Evolutionary conservation across 2,888 invertebrate genomes (phyloP).

Genomic region (Camptogramma bilineatum): DNA sequence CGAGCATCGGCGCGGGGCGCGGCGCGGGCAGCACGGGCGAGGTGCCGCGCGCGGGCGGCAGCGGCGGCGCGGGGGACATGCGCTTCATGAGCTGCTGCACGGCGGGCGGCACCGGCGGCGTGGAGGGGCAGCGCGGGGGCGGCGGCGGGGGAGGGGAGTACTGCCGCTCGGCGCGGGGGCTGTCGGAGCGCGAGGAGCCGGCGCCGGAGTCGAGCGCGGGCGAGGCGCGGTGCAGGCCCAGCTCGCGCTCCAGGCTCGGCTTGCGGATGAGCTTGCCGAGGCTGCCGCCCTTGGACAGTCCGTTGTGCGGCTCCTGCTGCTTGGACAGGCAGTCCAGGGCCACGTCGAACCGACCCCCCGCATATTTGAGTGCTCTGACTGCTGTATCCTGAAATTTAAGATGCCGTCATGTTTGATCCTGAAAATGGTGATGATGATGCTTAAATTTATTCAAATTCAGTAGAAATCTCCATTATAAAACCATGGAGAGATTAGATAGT

Average conservation of each 20-base stretch:
- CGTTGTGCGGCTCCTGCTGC: constrained; percentile 85
- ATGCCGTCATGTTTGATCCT: not conserved
- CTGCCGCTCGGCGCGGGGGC: constrained; percentile 89
- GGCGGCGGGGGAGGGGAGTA: constrained; percentile 91
- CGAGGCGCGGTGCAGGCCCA: constrained; percentile 91
- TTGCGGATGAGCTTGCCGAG: constrained; percentile 90
- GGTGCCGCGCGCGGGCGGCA: constrained; percentile 88
- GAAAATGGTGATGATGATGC: no score
- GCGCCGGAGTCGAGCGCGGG: constrained; percentile 95
- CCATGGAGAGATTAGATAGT: no score
- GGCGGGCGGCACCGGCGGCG: constrained; percentile 88
- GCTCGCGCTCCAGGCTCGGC: constrained; percentile 94
- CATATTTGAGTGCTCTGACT: constrained; percentile 88
- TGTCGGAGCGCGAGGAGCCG: constrained; percentile 95
- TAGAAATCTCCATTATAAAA: no score
- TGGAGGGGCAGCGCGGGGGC: constrained; percentile 90
- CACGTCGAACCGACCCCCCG: constrained; percentile 89
- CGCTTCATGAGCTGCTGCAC: constrained; percentile 85
- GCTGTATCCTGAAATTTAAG: constrained; percentile 87
- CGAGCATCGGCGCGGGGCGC: constrained; percentile 90
- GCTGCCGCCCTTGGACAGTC: constrained; percentile 69
- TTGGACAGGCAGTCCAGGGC: constrained; percentile 89
- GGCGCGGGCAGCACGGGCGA: constrained; percentile 88
- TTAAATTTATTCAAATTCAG: no score
- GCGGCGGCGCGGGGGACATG: constrained; percentile 87